Evolutionary conservation across 2,797 vertebrate genomes (phyloP), one percentile per base, ranked within the genome.

Genomic region (Hydrocynus forskahlii): DNA sequence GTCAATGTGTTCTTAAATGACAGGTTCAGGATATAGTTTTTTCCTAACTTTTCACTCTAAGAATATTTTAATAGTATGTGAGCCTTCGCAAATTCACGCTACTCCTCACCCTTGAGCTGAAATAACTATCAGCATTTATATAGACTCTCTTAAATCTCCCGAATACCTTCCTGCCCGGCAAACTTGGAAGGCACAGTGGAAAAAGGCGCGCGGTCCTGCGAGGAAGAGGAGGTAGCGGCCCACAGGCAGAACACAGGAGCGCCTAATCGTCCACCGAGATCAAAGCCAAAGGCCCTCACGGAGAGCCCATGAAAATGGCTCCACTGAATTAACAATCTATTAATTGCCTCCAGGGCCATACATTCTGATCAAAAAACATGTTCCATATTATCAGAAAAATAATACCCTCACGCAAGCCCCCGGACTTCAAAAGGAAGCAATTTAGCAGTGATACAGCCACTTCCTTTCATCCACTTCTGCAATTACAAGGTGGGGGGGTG

Each of bases 141-240:
- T 88, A 92, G 91, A 89, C 89, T 89, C 89, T 92, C 91, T 93
- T 94, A 94, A 94, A 95, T 94, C 91, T 92, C 88, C 84, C 84
- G 89, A 93, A 95, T 94, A 92, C 92, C 92, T 95, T 94, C 93
- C 92, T 92, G 92, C 91, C 90, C 87, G 81, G 89, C 91, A 92
- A 92, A 93, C 91, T 94, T 94, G 94, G 93, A 94, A 88, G 82
- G 84, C 84, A 84, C 86, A 89, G 87, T 90, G 92, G 92, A 95
- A 94, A 94, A 92, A 92, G 83, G 87, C 88, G 86, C 84, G 45
- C 8, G 85, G 89, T 92, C 91, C 90, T 90, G 87, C 71, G 59
- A 89, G 87, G 89, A 91, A 89, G 88, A 91, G 89, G 90, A 92
- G 90, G 90, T 90, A 86, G 89, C 57, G 85, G 87, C 76, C 78